phyloP scores from a whole-genome alignment of 2,888 invertebrate genomes.

The Crossocerus cetratus region DNA sequence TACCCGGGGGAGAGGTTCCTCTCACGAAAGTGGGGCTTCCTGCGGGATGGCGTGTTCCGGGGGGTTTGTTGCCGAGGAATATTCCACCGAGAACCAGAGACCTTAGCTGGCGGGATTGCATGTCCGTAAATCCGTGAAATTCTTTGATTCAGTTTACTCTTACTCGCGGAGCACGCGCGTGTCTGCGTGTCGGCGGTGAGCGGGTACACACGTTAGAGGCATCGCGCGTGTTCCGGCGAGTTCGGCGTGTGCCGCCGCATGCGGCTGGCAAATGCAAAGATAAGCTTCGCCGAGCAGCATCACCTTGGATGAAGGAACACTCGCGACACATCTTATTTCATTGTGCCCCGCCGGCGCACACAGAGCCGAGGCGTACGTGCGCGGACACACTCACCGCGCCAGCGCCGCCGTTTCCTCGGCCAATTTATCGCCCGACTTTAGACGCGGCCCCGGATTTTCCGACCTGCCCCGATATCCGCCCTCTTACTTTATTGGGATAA shows the following conservation, averaged over 20 bases:
- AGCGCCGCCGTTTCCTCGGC: constrained; percentile 25
- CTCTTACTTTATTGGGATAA: background rate
- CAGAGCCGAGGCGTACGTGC: too few species aligned
- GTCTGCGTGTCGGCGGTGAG: background rate
- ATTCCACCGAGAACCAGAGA: constrained; percentile 51
- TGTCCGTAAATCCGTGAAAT: constrained; percentile 63
- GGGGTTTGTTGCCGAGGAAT: constrained; percentile 45
- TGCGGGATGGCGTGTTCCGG: constrained; percentile 36
- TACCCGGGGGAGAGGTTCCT: constrained; percentile 58
- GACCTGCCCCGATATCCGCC: background rate
- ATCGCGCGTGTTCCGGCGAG: constrained; percentile 2
- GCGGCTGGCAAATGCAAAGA: constrained; percentile 55
- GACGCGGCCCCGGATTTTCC: constrained; percentile 26
- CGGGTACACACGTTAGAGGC: constrained; percentile 20
- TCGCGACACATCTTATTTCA: constrained; percentile 63
- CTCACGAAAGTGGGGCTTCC: constrained; percentile 49
- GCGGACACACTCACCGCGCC: too few species aligned
- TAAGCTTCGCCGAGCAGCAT: constrained; percentile 56
- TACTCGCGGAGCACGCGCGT: constrained; percentile 16
- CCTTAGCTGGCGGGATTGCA: constrained; percentile 56
- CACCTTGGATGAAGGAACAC: constrained; percentile 59
- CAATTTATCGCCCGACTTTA: constrained; percentile 32
- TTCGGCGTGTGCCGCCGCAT: constrained; percentile 20
- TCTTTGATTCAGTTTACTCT: constrained; percentile 65
- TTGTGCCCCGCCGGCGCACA: constrained; percentile 36